Base-by-base conservation (phyloP, 2,888 invertebrate species). In the Laspeyria flexula region DNA sequence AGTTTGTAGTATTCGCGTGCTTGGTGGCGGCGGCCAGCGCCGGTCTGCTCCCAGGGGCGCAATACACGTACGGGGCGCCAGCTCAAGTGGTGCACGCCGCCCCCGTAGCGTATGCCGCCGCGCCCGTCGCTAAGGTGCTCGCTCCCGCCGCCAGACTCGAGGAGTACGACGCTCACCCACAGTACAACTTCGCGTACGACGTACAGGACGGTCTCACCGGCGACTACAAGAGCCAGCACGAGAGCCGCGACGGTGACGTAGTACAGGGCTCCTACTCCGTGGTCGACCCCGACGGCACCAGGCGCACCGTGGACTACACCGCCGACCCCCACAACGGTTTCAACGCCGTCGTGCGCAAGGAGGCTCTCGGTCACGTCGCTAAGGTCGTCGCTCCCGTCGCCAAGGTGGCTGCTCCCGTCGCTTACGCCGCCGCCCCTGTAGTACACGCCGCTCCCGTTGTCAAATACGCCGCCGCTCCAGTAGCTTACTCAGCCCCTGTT, bases 141-240 rank as follows among this genome's bases (percentile, higher is more conserved):
- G 68, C 71, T 12, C 73, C 77, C 30, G 55, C 80, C 15, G 66
- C 71, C 49, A 79, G 74, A 46, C 65, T 75, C 33, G 83, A 86
- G 27, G 81, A 78, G 39, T 81, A 81, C 70, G 75, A 86, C 63
- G 45, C 79, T 0, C 80, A 84, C 60, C 86, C 86, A 0, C 92
- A 93, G 72, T 93, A 93, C 84, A 86, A 83, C 66, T 93, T 86
- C 80, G 85, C 90, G 0, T 93, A 93, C 71, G 91, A 93, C 48
- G 90, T 93, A 1, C 90, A 93, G 58, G 93, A 93, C 58, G 81
- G 85, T 51, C 73, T 92, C 31, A 93, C 93, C 48, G 84, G 85
- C 1, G 84, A 84, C 72, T 78, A 80, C 68, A 93, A 93, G 74
- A 80, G 83, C 56, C 93, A 93, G 76, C 92, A 93, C 63, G 94